These are phyloP conservation scores for Nomada fucata DNA, from an alignment of 2,888 invertebrate species.

Conservation along the genomic window DNA sequence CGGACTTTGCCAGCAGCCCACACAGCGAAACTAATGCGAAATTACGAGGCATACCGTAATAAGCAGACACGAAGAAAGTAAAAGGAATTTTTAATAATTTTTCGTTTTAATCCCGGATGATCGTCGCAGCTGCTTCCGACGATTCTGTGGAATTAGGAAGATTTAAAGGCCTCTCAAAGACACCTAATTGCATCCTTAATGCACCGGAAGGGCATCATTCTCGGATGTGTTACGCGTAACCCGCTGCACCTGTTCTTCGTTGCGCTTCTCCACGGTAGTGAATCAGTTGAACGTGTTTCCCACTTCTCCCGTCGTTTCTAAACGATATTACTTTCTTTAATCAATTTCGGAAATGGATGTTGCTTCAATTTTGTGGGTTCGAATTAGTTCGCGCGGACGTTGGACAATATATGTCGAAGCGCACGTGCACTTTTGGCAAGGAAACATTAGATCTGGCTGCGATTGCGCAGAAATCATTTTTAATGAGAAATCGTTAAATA, in stretches of 20 bases:
- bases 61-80: neutral
- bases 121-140: conserved; percentile 47
- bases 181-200: conserved; percentile 64
- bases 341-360: neutral
- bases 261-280: conserved; percentile 21
- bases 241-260: conserved; percentile 56
- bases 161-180: conserved; percentile 62
- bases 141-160: conserved; percentile 27
- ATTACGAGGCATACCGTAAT: conserved; percentile 23
- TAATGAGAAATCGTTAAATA: too few species aligned
- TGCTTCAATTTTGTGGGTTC: neutral
- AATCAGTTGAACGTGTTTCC: conserved; percentile 20
- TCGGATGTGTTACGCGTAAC: conserved; percentile 50
- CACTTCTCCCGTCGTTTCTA: neutral
- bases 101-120: neutral
- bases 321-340: neutral
- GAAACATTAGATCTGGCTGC: too few species aligned
- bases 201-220: conserved; percentile 62
- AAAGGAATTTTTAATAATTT: conserved; percentile 26
- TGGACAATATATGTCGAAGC: too few species aligned
- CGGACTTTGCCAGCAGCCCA: too few species aligned
- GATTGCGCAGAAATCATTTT: too few species aligned
- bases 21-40: conserved; percentile 9
- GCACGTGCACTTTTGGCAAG: too few species aligned
- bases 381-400: too few species aligned